Conservation (phyloP, 2,113 vertebrate species). For the Sprattus sprattus region DNA sequence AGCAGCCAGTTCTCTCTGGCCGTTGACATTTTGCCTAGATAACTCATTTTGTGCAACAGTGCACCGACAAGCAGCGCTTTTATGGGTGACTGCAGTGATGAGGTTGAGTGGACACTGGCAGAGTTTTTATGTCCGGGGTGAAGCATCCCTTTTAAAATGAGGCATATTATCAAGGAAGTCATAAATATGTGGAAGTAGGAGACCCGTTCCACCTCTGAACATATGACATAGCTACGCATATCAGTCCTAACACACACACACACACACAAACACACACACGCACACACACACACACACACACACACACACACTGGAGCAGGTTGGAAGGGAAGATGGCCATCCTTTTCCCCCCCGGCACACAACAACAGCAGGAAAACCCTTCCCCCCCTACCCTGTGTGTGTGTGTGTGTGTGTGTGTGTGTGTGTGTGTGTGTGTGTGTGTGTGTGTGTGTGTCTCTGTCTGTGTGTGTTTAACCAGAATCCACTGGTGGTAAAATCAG, state of each 20-base stretch:
- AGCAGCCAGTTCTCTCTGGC: background rate
- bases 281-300: background rate
- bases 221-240: background rate
- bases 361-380: no score
- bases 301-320: background rate
- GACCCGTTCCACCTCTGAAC: background rate
- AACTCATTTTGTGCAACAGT: background rate
- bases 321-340: no score
- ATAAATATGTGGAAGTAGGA: conserved; percentile 1
- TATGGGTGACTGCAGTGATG: background rate
- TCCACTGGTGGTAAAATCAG: no score
- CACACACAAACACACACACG: no score
- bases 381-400: background rate
- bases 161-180: background rate
- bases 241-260: background rate
- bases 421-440: background rate
- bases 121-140: background rate
- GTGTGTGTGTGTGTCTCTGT: background rate
- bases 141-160: background rate
- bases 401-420: background rate
- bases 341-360: no score
- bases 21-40: background rate
- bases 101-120: background rate
- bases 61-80: background rate
- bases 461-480: background rate